Conservation (phyloP, 2,888 invertebrate species). For the Drosophila sordidula region DNA sequence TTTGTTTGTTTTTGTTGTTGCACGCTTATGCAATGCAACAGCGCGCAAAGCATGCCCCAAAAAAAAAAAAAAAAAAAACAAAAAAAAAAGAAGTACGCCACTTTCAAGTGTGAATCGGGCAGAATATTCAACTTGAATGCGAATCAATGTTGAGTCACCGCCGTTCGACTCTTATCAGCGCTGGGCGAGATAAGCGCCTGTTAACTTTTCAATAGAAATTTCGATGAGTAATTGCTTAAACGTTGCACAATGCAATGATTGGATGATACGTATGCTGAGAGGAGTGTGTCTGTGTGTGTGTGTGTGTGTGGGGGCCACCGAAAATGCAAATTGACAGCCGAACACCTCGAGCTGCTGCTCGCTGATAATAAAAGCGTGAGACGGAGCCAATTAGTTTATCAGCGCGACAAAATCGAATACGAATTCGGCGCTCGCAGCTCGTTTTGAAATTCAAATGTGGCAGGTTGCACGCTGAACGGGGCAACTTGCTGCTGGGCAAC, state of each 20-base stretch:
- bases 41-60: conserved; percentile 7
- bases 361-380: conserved; percentile 44
- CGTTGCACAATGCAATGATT: conserved; percentile 7
- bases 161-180: conserved; percentile 50
- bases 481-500: conserved; percentile 28
- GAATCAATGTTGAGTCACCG: conserved; percentile 49
- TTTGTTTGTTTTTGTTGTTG: conserved; percentile 23
- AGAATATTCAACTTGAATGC: conserved; percentile 29
- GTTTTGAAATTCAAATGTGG: conserved; percentile 75
- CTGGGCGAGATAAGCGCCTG: conserved; percentile 29
- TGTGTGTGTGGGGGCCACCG: neutral
- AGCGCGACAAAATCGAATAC: conserved; percentile 66
- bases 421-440: conserved; percentile 15
- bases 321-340: conserved; percentile 36
- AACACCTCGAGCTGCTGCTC: conserved; percentile 26
- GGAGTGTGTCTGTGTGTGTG: neutral
- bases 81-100: neutral
- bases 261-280: conserved; percentile 1
- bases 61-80: neutral
- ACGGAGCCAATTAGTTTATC: conserved; percentile 60
- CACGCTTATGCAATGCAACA: conserved; percentile 52
- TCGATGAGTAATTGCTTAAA: conserved; percentile 45
- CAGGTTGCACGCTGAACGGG: conserved; percentile 43
- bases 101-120: conserved; percentile 21
- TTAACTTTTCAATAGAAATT: conserved; percentile 39